A percentile compares a stretch with the other conserved stretches of the same genome.
Evolutionary conservation across 1,140 invertebrate genomes (phyloP).

Genomic region (Archivesica marissinica): DNA sequence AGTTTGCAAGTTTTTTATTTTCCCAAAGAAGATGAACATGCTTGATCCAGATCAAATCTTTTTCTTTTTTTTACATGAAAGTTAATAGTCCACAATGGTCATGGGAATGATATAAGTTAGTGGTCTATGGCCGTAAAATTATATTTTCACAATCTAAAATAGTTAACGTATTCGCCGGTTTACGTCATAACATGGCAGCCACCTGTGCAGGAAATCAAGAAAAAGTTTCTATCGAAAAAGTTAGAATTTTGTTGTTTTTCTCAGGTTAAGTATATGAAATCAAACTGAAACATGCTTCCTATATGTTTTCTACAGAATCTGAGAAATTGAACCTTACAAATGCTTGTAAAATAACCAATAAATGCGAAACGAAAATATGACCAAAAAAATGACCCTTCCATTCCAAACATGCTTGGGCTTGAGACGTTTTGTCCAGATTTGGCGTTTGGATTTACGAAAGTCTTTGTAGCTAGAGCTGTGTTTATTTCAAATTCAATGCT

Average conservation of each 20-base stretch:
- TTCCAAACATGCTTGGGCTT: constrained; percentile 49
- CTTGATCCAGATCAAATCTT: background rate
- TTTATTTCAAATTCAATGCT: too few species aligned
- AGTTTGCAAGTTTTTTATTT: background rate
- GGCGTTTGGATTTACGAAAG: too few species aligned
- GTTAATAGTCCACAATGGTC: too few species aligned
- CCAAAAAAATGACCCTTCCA: background rate
- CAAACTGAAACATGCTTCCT: too few species aligned
- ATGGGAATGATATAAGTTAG: too few species aligned
- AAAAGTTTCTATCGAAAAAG: constrained; percentile 27
- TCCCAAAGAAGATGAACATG: background rate
- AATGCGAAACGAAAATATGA: background rate
- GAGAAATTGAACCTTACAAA: too few species aligned
- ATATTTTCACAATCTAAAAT: background rate
- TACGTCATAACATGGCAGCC: constrained; percentile 73
- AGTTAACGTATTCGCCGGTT: background rate
- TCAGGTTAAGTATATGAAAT: background rate
- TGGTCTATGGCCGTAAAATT: too few species aligned
- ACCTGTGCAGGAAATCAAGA: constrained; percentile 57
- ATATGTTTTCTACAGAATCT: too few species aligned
- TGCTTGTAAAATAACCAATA: background rate
- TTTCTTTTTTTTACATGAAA: background rate
- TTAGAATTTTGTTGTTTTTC: constrained; percentile 8
- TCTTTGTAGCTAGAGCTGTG: background rate
- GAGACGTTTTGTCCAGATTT: background rate